These are phyloP conservation scores for Pachypeltis micranthus DNA, from an alignment of 1,140 invertebrate genomes.

Conservation along the genomic window DNA sequence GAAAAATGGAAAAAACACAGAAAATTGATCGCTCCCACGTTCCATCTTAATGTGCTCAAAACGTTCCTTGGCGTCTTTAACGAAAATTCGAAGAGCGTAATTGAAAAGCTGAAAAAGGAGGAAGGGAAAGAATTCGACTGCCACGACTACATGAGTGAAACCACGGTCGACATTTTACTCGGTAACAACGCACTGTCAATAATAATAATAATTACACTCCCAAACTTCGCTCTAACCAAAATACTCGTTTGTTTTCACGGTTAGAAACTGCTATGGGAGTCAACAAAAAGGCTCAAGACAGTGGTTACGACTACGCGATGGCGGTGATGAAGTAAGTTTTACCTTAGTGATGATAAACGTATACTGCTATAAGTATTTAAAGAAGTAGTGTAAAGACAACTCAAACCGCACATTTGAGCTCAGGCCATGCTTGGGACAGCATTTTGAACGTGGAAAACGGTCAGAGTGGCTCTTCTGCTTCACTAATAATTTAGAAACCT, in stretches of 20 bases:
- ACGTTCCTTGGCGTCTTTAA: constrained; percentile 81
- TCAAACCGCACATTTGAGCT: no score
- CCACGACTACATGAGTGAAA: constrained; percentile 68
- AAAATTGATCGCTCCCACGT: constrained; percentile 85
- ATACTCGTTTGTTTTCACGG: no score
- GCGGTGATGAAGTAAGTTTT: constrained; percentile 53
- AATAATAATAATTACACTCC: not conserved
- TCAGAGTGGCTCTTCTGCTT: no score
- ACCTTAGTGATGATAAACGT: constrained; percentile 1
- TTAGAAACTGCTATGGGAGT: constrained; percentile 64
- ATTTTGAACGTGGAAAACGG: no score
- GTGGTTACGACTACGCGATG: constrained; percentile 55
- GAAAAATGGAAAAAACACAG: constrained; percentile 73
- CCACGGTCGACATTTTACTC: constrained; percentile 78
- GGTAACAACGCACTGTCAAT: constrained; percentile 42
- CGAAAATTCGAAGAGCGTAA: constrained; percentile 58
- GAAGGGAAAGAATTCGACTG: constrained; percentile 60
- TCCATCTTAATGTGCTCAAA: constrained; percentile 83
- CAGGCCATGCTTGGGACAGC: no score
- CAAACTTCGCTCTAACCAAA: no score
- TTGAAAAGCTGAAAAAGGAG: constrained; percentile 50
- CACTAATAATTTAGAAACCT: no score
- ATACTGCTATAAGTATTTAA: no score
- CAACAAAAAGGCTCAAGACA: constrained; percentile 45
- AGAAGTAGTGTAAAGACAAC: no score